Evolutionary conservation across 2,888 invertebrate genomes (phyloP).

Genomic region (Phortica okadai): DNA sequence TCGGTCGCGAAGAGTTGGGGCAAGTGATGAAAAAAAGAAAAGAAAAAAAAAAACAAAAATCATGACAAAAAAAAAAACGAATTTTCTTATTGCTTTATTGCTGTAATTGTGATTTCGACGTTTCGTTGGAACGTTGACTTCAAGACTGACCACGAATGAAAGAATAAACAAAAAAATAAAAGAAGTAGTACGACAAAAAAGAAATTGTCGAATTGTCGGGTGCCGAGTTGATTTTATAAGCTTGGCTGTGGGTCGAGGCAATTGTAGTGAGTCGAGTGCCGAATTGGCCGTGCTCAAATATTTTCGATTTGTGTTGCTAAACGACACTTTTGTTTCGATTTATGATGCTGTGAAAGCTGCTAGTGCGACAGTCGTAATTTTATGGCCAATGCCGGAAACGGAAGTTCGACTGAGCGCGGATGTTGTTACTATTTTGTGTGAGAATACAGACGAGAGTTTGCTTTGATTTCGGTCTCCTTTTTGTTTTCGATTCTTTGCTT

Average conservation of each 20-base stretch:
- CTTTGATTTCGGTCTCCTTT: slow-evolving; percentile 34
- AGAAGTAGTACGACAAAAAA: no score
- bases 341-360: slow-evolving; percentile 63
- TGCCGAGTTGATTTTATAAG: slow-evolving; percentile 1
- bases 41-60: not conserved
- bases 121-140: not conserved
- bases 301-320: slow-evolving; percentile 55
- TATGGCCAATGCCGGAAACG: slow-evolving; percentile 51
- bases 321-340: slow-evolving; percentile 67
- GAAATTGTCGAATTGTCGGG: not conserved
- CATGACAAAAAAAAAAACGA: slow-evolving; percentile 31
- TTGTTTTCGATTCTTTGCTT: slow-evolving; percentile 36
- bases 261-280: no score
- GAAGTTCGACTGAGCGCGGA: slow-evolving; percentile 27
- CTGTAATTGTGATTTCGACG: slow-evolving; percentile 43
- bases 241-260: slow-evolving; percentile 14
- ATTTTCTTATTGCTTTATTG: slow-evolving; percentile 39
- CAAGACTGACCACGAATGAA: not conserved
- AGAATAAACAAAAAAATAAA: no score
- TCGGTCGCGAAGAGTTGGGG: slow-evolving; percentile 39
- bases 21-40: slow-evolving; percentile 19
- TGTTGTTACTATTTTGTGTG: slow-evolving; percentile 20
- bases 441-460: slow-evolving; percentile 15
- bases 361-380: slow-evolving; percentile 63
- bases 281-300: slow-evolving; percentile 4